These are phyloP conservation scores for Phrynosoma platyrhinos DNA, from an alignment of 2,113 vertebrate species.

Conservation along the genomic window DNA sequence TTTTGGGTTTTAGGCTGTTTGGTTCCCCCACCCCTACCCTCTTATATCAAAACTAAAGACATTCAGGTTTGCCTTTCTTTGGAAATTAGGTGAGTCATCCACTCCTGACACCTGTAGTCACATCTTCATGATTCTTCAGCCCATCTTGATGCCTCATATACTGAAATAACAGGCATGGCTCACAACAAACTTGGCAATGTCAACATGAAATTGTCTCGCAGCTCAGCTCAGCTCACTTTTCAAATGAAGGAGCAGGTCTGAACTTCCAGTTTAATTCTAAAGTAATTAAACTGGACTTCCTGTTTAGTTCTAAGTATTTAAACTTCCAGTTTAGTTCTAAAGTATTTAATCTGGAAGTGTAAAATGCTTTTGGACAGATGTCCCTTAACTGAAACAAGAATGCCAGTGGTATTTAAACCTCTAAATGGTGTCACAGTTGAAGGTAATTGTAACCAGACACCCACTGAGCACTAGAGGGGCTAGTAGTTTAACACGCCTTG, in stretches of 20 bases:
- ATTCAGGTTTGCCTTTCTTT: not conserved
- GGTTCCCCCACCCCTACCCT: not conserved
- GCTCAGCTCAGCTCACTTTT: not conserved
- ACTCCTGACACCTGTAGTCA: not conserved
- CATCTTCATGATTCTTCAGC: not conserved
- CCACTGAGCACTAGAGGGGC: accelerated
- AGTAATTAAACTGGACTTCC: not conserved
- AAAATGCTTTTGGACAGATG: not conserved
- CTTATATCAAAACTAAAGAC: not conserved
- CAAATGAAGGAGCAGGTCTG: not conserved
- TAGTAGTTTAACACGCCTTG: slow-evolving; percentile 4
- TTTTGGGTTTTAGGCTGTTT: not conserved
- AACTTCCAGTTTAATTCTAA: slow-evolving; percentile 7
- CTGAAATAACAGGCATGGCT: not conserved
- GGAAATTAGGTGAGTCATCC: not conserved
- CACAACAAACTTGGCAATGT: not conserved
- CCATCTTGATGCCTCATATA: not conserved
- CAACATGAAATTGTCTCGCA: not conserved
- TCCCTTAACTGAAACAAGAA: not conserved
- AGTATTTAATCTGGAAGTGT: not conserved
- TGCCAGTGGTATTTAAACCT: not conserved
- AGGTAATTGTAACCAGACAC: not conserved
- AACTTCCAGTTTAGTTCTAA: slow-evolving; percentile 7
- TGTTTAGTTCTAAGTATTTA: no score
- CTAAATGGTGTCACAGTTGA: not conserved